Evolutionary conservation across 2,888 invertebrate species (phyloP), one percentile per base, ranked within the genome.

Genomic region (Taenaris catops): DNA sequence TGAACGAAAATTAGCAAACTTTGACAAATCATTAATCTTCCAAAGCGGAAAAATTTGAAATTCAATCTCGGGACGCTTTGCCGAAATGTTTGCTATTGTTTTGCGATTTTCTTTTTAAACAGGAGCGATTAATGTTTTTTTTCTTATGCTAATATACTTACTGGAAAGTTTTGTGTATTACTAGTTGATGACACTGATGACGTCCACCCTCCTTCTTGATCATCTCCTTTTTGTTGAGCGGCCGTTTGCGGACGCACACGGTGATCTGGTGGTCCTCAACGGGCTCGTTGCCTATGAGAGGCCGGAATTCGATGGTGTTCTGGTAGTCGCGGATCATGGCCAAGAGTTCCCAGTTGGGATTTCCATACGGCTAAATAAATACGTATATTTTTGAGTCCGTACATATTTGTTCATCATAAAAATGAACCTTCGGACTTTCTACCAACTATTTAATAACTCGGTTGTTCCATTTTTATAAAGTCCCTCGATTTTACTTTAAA

Each of bases 271-370:
- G 97, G 75, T 97, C 96, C 62, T 96, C 95, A 7, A 97, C 93
- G 0, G 91, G 79, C 73, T 98, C 98, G 40, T 91, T 91, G 53
- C 96, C 94, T 11, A 92, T 90, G 37, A 99, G 87, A 16, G 98
- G 97, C 56, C 93, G 90, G 80, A 95, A 96, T 39, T 97, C 97
- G 51, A 97, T 89, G 44, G 90, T 92, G 59, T 79, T 91, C 72
- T 93, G 92, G 81, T 95, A 98, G 56, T 98, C 97, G 90, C 93
- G 91, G 61, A 99, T 98, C 99, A 99, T 99, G 39, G 94, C 94
- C 32, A 96, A 89, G 64, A 98, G 96, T 80, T 98, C 98, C 98
- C 98, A 99, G 84, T 99, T 97, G 0, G 98, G 98, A 87, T 98
- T 98, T 35, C 97, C 97, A n/a, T n/a, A n/a, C n/a, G n/a, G n/a